These are phyloP conservation scores for Ambastaia sidthimunki DNA, from an alignment of 2,797 vertebrate genomes.

Conservation along the genomic window DNA sequence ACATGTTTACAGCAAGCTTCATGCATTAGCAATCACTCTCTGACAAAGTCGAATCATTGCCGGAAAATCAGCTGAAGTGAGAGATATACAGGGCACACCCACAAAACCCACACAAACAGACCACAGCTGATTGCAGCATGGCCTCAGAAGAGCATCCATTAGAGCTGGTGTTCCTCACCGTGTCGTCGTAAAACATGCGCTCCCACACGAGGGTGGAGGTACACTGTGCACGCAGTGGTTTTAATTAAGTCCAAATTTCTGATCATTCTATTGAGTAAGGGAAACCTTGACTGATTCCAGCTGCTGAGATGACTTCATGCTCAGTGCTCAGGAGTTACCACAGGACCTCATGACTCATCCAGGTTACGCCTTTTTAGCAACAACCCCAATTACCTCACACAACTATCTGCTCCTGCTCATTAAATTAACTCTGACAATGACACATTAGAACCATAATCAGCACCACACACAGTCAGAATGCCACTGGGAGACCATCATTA, in stretches of 20 bases:
- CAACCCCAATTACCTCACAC: constrained; percentile 30
- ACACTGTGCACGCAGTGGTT: background rate
- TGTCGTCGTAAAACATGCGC: background rate
- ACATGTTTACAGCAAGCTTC: background rate
- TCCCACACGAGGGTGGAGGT: constrained; percentile 28
- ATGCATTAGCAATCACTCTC: constrained; percentile 29
- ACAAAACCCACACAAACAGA: constrained; percentile 9
- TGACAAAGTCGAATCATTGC: background rate
- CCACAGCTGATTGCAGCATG: constrained; percentile 2
- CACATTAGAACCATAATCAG: constrained; percentile 22
- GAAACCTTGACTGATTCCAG: constrained; percentile 36
- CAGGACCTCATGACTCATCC: constrained; percentile 39
- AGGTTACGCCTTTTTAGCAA: constrained; percentile 20
- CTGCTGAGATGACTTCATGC: constrained; percentile 37
- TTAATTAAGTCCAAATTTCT: constrained; percentile 7
- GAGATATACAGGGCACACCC: constrained; percentile 12
- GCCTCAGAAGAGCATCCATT: background rate
- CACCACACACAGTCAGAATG: background rate
- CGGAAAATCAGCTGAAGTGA: constrained; percentile 9
- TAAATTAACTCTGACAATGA: constrained; percentile 23
- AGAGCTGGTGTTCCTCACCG: background rate
- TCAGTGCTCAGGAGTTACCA: background rate
- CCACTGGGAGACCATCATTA: constrained; percentile 6
- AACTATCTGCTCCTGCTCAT: constrained; percentile 2
- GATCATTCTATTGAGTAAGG: constrained; percentile 12